Evolutionary conservation across 2,113 vertebrate genomes (phyloP), one percentile per base, ranked within the genome.

Genomic region (Oryzias melastigma): DNA sequence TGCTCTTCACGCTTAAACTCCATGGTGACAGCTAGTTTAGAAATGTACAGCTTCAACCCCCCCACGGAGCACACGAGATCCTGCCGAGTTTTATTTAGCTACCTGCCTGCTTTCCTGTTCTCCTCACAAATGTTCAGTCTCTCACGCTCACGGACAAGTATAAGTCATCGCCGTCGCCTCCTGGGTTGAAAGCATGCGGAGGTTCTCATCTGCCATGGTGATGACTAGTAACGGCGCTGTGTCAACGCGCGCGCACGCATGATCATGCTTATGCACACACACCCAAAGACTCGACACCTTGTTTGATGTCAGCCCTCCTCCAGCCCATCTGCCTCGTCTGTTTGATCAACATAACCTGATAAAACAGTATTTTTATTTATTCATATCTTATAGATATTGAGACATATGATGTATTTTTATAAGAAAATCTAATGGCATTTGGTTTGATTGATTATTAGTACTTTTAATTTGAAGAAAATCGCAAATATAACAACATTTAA

Each of bases 231-330:
- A 50, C 73, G 57, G 68, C 59, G 75, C 71, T 75, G 75, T 65
- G 29, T 82, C 66, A 54, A 53, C 52, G 43, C 73, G 56, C 71
- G 41, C 46, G 58, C 48, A 58, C 62, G n/a, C 29, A 29, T 22
- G 24, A n/a, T 35, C 16, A 35, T 2, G 52, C 50, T 14, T 47
- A 14, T 61, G 14, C 56, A 45, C 64, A 52, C 43, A 54, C 49
- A 63, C 71, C 50, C 54, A 52, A 3, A 44, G 42, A 46, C 52
- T 72, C 64, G 55, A 69, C 86, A 81, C 80, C 72, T 80, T 73
- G 78, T 73, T 81, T 66, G 75, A 73, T 81, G 76, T 86, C 86
- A 83, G 67, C 41, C 80, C 80, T 87, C 86, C 85, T 85, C 78
- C 85, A 52, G 62, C 68, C 86, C 85, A 85, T 88, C 85, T 88